These are phyloP conservation scores for Anthopleura xanthogrammica DNA, from an alignment of 92 coral and sea anemone species.

Conservation along the genomic window DNA sequence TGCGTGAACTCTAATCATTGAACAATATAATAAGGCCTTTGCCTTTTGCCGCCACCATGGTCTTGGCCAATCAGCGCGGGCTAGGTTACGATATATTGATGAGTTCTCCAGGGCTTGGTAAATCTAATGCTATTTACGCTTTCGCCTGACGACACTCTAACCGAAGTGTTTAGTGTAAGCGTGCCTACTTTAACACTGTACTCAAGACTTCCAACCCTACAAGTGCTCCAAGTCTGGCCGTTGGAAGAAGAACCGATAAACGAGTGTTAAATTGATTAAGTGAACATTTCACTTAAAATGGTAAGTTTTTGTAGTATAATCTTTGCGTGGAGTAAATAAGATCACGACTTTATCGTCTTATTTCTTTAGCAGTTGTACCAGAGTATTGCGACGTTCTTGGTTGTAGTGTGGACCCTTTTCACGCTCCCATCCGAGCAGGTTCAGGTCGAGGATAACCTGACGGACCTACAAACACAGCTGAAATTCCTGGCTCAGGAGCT, in stretches of 20 bases:
- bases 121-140: not conserved
- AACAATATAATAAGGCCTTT: conserved; percentile 38
- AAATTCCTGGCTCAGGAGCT: conserved; percentile 46
- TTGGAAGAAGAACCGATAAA: not conserved
- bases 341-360: not conserved
- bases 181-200: not conserved
- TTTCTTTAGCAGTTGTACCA: not conserved
- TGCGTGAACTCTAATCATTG: conserved; percentile 32
- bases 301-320: not conserved
- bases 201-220: not conserved
- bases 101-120: conserved; percentile 3
- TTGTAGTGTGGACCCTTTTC: not conserved
- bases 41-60: conserved; percentile 36
- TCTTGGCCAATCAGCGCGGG: conserved; percentile 41
- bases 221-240: not conserved
- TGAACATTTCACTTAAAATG: not conserved
- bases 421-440: not conserved
- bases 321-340: not conserved
- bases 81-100: not conserved
- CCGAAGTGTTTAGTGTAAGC: not conserved
- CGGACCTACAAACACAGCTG: conserved; percentile 51
- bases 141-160: not conserved
- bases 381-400: not conserved
- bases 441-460: conserved; percentile 31
- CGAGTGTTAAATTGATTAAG: not conserved